Evolutionary conservation across 2,888 invertebrate species (phyloP), one percentile per base, ranked within the genome.

Genomic region (Crematogaster levior): DNA sequence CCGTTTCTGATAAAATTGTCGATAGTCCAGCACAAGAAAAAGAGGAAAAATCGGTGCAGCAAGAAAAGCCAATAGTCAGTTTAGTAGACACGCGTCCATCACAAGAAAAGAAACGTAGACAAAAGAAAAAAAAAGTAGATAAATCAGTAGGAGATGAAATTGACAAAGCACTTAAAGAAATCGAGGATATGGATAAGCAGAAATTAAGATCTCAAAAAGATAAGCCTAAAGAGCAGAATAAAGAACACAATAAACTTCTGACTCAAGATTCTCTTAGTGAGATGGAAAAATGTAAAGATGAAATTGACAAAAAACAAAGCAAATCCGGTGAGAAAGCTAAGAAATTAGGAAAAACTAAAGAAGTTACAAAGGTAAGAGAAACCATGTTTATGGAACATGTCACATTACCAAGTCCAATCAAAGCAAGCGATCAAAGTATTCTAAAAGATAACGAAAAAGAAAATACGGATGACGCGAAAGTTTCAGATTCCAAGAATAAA

Each of bases 81-180:
- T 43, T 27, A 37, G 46, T n/a, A 4, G 34, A 61, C 9, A 37
- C 12, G 9, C 56, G 56, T 30, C 30, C 18, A 12, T 48, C 61
- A 27, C 75, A 60, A n/a, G 91, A 92, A 56, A 93, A 93, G 84
- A 93, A 92, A 77, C 90, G 91, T 3, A 93, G 91, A 48, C 86
- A 92, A 60, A 94, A 93, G 79, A 93, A 91, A 77, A 93, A 93
- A 88, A 94, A 93, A 70, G 63, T 81, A 27, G 92, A 93, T 85
- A 94, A 92, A 75, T 85, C 89, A 3, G 84, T 91, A 21, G 94
- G 93, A 63, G 95, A 95, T 84, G 95, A 95, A 88, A 95, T 95
- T 70, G 95, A 95, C 81, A 94, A 94, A 85, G 95, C 95, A 70
- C 89, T 95, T 48, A 95, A 94, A 89, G 95, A 95, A 90, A 95